phyloP scores from a whole-genome alignment of 2,797 vertebrate species.

The Myotis daubentonii region DNA sequence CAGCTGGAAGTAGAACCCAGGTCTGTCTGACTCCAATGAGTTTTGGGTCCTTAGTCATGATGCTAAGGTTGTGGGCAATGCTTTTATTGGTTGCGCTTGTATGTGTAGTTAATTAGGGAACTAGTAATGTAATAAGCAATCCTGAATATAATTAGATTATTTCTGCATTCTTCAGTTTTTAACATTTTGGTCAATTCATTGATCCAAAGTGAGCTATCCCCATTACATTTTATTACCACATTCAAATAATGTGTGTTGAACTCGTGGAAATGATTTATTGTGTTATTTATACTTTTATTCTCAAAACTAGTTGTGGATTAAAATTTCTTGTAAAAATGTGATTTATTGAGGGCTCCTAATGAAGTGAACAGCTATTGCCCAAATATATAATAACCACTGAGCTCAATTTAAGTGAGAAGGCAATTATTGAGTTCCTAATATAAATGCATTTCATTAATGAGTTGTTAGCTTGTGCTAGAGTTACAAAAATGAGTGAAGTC shows the following conservation, averaged over 20 bases:
- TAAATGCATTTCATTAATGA: neutral
- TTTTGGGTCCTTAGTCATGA: neutral
- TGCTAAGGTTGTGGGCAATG: no score
- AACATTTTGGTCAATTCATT: neutral
- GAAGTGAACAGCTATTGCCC: neutral
- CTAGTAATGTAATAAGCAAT: neutral
- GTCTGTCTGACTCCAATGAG: neutral
- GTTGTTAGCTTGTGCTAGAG: neutral
- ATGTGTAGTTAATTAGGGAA: neutral
- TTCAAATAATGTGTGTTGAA: neutral
- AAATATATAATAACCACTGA: neutral
- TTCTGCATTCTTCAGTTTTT: neutral
- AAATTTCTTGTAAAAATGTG: neutral
- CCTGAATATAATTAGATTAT: neutral
- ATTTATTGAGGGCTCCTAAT: neutral
- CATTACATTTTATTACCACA: neutral
- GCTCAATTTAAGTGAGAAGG: neutral
- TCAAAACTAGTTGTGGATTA: neutral
- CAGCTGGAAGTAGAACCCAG: neutral
- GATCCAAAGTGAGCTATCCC: neutral
- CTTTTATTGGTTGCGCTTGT: neutral
- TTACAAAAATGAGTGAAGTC: neutral
- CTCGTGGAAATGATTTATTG: neutral
- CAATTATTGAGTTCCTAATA: neutral
- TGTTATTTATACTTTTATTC: conserved; percentile 4